phyloP scores from a whole-genome alignment of 2,888 invertebrate species.

The Agrypnus murinus region DNA sequence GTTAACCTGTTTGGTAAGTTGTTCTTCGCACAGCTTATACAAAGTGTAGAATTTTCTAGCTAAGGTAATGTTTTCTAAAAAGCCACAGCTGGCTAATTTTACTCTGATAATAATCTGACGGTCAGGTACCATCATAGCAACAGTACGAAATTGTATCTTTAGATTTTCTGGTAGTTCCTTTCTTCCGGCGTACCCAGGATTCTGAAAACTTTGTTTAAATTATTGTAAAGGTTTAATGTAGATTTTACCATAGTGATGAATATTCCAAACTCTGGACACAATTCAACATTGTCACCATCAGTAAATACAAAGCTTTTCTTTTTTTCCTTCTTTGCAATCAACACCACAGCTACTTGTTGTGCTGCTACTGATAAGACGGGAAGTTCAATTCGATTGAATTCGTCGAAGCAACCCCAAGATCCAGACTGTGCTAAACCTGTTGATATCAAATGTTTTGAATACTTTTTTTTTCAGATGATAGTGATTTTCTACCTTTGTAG shows the following conservation, averaged over 20 bases:
- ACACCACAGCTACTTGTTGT: slow-evolving; percentile 95
- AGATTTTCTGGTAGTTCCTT: slow-evolving; percentile 97
- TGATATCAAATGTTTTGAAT: neutral
- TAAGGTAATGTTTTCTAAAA: slow-evolving; percentile 94
- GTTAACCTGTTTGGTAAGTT: slow-evolving; percentile 93
- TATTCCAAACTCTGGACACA: slow-evolving; percentile 97
- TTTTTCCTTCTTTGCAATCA: slow-evolving; percentile 94
- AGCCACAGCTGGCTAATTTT: slow-evolving; percentile 96
- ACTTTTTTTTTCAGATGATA: neutral
- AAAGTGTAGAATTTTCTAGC: slow-evolving; percentile 97
- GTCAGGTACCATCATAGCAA: slow-evolving; percentile 99
- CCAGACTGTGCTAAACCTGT: slow-evolving; percentile 93
- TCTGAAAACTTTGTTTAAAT: slow-evolving; percentile 74
- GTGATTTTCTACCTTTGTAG: slow-evolving; percentile 82
- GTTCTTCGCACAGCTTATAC: slow-evolving; percentile 97
- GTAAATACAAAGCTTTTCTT: slow-evolving; percentile 94
- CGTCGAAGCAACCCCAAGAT: slow-evolving; percentile 98
- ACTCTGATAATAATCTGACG: slow-evolving; percentile 97
- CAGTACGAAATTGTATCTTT: slow-evolving; percentile 97
- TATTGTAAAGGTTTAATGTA: neutral
- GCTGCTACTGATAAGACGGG: slow-evolving; percentile 97
- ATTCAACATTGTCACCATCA: slow-evolving; percentile 93
- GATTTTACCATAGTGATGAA: slow-evolving; percentile 94
- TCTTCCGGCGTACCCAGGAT: slow-evolving; percentile 97
- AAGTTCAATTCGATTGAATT: slow-evolving; percentile 95